Evolutionary conservation across 2,113 vertebrate species (phyloP).

Genomic region (Sterrhoptilus dennistouni): DNA sequence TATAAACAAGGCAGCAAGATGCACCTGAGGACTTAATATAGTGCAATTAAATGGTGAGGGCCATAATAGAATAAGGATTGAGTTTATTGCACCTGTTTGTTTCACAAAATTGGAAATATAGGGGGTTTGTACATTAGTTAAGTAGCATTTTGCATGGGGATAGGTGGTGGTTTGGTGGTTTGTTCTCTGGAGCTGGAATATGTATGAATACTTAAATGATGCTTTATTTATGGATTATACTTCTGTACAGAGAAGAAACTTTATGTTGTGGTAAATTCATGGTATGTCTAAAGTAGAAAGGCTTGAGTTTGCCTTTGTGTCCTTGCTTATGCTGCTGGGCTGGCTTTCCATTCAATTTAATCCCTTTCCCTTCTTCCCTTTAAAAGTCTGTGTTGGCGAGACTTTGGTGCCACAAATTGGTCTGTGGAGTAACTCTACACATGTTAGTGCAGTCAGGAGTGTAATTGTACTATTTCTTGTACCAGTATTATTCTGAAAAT

Average conservation of each 20-base stretch:
- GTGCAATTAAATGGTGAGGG: background rate
- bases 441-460: background rate
- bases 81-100: background rate
- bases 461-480: background rate
- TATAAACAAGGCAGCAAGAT: background rate
- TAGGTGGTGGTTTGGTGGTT: rapidly evolving
- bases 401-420: background rate
- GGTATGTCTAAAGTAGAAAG: background rate
- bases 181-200: background rate
- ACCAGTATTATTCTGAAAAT: background rate
- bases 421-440: background rate
- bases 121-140: rapidly evolving
- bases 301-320: background rate
- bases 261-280: background rate
- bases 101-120: background rate
- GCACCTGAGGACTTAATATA: background rate
- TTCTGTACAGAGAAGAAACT: background rate
- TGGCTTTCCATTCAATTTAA: background rate
- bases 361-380: background rate
- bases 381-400: background rate
- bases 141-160: background rate
- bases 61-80: background rate
- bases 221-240: background rate
- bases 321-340: background rate
- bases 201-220: background rate